Conservation (phyloP, 1,140 invertebrate species). For the Carcinoscorpius rotundicauda region DNA sequence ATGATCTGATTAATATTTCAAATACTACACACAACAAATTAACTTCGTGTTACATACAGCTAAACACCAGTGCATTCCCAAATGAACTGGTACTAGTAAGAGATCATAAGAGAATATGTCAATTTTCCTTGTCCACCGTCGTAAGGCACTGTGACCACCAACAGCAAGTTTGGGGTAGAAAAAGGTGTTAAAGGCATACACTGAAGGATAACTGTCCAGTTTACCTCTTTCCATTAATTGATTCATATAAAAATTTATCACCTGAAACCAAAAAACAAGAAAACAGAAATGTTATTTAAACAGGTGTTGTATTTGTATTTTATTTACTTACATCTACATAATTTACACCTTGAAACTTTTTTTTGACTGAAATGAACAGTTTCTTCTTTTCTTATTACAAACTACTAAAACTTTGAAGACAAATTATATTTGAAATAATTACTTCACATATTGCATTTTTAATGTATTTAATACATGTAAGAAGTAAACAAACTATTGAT, state of each 20-base stretch:
- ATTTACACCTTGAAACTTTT: not conserved
- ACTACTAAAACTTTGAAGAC: too few species aligned
- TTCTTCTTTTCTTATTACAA: too few species aligned
- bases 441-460: too few species aligned
- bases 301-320: not conserved
- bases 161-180: constrained; percentile 78
- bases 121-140: constrained; percentile 77
- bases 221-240: constrained; percentile 57
- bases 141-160: constrained; percentile 55
- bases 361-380: not conserved
- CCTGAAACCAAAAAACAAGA: constrained; percentile 5
- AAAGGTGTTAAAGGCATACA: constrained; percentile 88
- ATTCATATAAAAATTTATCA: constrained; percentile 74
- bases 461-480: too few species aligned
- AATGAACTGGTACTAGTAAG: constrained; percentile 79
- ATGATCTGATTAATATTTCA: too few species aligned
- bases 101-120: constrained; percentile 77
- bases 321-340: too few species aligned
- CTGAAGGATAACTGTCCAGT: constrained; percentile 46
- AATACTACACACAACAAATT: not conserved
- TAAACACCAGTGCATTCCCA: constrained; percentile 93
- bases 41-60: constrained; percentile 36
- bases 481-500: too few species aligned
- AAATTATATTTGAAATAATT: too few species aligned
- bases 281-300: constrained; percentile 1